Percentiles rank a stretch among this genome's conserved stretches.
Evolutionary conservation across 2,797 vertebrate genomes (phyloP).

Genomic region (Acanthiza pusilla): DNA sequence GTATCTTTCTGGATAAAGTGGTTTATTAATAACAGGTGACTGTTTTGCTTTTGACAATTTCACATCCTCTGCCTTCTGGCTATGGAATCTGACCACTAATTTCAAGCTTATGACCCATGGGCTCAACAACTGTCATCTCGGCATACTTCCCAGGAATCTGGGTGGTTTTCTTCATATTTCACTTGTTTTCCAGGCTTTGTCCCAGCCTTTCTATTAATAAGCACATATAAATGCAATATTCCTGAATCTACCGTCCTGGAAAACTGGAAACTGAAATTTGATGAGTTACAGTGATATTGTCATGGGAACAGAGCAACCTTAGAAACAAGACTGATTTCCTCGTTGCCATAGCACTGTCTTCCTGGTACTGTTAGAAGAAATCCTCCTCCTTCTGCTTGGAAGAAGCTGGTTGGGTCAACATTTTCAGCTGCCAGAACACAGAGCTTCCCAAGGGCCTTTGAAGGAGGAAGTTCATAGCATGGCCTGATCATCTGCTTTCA

Average conservation of each 20-base stretch:
- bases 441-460: not conserved
- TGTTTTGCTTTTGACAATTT: not conserved
- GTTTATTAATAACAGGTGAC: not conserved
- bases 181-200: not conserved
- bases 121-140: not conserved
- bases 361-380: not conserved
- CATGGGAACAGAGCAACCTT: not conserved
- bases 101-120: not conserved
- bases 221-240: not conserved
- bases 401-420: not conserved
- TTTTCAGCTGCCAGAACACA: not conserved
- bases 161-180: not conserved
- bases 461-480: rapidly evolving
- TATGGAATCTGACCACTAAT: not conserved
- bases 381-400: not conserved
- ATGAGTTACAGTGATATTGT: not conserved
- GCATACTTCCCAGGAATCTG: not conserved
- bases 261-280: not conserved
- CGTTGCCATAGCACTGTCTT: not conserved
- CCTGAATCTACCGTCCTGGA: not conserved
- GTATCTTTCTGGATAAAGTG: not conserved
- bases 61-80: not conserved
- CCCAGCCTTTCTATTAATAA: not conserved
- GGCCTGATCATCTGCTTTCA: not conserved
- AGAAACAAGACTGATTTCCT: not conserved